These are phyloP conservation scores for Caracal caracal DNA, from an alignment of 2,113 vertebrate genomes.

Conservation along the genomic window DNA sequence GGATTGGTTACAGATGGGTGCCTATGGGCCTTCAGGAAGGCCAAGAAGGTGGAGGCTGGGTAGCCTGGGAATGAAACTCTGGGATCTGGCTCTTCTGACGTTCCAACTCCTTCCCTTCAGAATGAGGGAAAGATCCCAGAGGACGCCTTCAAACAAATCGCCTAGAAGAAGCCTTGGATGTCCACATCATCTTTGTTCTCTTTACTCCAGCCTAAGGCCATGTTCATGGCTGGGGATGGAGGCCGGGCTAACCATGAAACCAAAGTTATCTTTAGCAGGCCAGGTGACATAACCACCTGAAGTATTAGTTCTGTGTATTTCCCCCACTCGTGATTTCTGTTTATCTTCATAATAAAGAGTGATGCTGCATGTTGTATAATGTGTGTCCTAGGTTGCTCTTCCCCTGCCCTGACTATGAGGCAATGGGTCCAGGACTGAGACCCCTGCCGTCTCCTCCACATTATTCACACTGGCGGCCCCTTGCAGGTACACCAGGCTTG, in stretches of 20 bases:
- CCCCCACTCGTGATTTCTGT: not conserved
- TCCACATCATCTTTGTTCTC: not conserved
- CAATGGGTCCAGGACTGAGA: not conserved
- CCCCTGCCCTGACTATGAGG: not conserved
- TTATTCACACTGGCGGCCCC: not conserved
- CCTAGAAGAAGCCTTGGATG: not conserved
- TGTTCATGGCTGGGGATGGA: not conserved
- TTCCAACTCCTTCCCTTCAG: not conserved
- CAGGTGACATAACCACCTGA: not conserved
- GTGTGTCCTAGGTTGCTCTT: slow-evolving; percentile 4
- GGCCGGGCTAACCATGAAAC: not conserved
- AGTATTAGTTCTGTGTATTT: not conserved
- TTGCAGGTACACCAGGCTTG: not conserved
- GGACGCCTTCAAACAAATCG: slow-evolving; percentile 47
- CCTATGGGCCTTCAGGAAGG: not conserved
- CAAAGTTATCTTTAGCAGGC: not conserved
- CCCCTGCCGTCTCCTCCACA: not conserved
- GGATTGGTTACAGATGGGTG: not conserved
- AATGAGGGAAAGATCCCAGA: not conserved
- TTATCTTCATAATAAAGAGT: slow-evolving; percentile 62
- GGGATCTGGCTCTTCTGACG: not conserved
- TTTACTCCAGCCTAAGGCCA: not conserved
- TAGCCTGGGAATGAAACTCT: not conserved
- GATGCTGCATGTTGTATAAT: not conserved
- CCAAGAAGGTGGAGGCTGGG: not conserved